A percentile compares a stretch with the other conserved stretches of the same genome.
These are phyloP conservation scores for Acrobasis suavella DNA, from an alignment of 2,888 invertebrate genomes.

Conservation along the genomic window DNA sequence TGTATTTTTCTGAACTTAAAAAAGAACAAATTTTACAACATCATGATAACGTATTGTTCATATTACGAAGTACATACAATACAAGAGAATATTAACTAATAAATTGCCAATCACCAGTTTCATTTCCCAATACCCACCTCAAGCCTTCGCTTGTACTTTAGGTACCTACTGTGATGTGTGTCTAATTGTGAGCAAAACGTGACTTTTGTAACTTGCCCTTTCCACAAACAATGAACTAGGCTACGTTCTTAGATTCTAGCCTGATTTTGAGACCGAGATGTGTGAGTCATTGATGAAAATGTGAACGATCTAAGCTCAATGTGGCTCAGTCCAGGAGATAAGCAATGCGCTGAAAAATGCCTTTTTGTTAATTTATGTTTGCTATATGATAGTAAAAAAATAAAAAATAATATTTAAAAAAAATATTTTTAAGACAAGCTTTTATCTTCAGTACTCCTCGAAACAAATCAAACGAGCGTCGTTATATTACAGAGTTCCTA, in stretches of 20 bases:
- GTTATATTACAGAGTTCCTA: too few species aligned
- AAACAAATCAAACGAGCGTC: too few species aligned
- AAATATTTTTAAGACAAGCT: too few species aligned
- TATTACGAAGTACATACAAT: background rate
- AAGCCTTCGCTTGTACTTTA: background rate
- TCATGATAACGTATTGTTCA: background rate
- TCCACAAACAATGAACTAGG: background rate
- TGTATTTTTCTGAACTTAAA: background rate
- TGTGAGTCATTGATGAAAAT: background rate
- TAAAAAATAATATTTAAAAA: too few species aligned
- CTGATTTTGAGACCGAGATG: background rate
- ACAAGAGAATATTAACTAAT: background rate
- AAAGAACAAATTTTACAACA: background rate
- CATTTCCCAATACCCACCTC: constrained; percentile 1
- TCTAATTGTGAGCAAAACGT: background rate
- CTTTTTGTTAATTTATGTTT: too few species aligned
- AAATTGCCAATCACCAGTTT: constrained; percentile 3
- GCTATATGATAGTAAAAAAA: too few species aligned
- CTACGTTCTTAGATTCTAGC: background rate
- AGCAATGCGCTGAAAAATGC: too few species aligned
- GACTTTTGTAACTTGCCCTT: constrained; percentile 3
- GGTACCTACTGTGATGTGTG: background rate
- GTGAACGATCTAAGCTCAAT: background rate
- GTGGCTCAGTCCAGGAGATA: too few species aligned
- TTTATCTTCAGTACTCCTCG: too few species aligned